phyloP scores from a whole-genome alignment of 2,113 vertebrate species.

The Polypterus senegalus region DNA sequence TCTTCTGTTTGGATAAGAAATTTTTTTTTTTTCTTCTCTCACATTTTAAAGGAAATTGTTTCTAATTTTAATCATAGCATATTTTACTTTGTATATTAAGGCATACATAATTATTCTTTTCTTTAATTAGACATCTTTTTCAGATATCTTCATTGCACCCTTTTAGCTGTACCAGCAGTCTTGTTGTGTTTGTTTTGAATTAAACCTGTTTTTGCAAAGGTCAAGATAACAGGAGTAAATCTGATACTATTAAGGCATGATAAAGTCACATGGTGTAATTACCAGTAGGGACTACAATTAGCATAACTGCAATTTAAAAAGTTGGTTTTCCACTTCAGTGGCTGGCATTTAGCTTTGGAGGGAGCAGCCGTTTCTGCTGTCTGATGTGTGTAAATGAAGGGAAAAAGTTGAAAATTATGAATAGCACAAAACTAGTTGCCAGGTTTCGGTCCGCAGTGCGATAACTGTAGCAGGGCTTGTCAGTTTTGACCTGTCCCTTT shows the following conservation, averaged over 20 bases:
- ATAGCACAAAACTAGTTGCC: background rate
- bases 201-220: background rate
- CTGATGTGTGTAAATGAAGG: slow-evolving; percentile 15
- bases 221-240: no score
- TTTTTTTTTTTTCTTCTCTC: no score
- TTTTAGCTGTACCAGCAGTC: background rate
- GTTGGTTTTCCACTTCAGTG: background rate
- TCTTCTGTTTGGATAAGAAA: no score
- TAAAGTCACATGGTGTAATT: background rate
- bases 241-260: no score
- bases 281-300: background rate
- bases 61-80: no score
- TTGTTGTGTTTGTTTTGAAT: slow-evolving; percentile 1
- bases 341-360: background rate
- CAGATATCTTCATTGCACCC: slow-evolving; percentile 6
- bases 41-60: no score
- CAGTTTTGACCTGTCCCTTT: background rate
- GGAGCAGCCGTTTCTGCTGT: background rate
- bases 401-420: background rate
- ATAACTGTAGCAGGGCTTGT: background rate
- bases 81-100: no score
- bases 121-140: background rate
- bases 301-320: background rate
- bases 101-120: no score
- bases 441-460: background rate